phyloP scores from a whole-genome alignment of 2,113 vertebrate species.

The Australoheros scitulus region DNA sequence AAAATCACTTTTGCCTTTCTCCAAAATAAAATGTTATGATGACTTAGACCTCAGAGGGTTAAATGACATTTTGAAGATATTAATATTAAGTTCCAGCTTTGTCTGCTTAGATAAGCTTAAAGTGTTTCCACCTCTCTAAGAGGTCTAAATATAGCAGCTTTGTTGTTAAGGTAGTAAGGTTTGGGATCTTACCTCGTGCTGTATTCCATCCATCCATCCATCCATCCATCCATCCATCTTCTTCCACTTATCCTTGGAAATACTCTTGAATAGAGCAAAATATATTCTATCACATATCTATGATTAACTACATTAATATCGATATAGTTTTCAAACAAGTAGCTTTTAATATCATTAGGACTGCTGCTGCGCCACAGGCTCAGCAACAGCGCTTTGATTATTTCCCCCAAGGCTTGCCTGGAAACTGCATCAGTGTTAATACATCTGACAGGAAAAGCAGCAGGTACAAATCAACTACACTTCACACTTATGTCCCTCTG shows the following conservation, averaged over 20 bases:
- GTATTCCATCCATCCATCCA: not conserved
- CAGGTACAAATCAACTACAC: slow-evolving; percentile 36
- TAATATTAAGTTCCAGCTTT: not conserved
- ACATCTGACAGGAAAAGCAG: slow-evolving; percentile 4
- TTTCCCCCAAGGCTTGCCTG: slow-evolving; percentile 34
- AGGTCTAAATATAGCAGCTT: not conserved
- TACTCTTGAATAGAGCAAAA: not conserved
- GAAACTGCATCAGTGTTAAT: slow-evolving; percentile 16
- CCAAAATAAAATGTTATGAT: not conserved
- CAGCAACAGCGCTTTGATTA: slow-evolving; percentile 17
- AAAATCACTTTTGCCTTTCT: not conserved
- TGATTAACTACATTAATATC: not conserved
- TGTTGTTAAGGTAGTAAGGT: not conserved
- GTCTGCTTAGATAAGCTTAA: not conserved
- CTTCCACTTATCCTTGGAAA: not conserved
- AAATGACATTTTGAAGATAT: not conserved
- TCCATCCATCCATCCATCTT: too few species aligned
- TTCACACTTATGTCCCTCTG: slow-evolving; percentile 13
- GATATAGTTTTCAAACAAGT: not conserved
- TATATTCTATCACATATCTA: not conserved
- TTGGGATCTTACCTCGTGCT: not conserved
- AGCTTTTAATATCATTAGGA: not conserved
- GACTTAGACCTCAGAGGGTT: not conserved
- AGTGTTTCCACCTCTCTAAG: not conserved
- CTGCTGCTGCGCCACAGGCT: slow-evolving; percentile 2